Base-by-base conservation (phyloP, 2,888 invertebrate genomes). In the Cyclophora punctaria region DNA sequence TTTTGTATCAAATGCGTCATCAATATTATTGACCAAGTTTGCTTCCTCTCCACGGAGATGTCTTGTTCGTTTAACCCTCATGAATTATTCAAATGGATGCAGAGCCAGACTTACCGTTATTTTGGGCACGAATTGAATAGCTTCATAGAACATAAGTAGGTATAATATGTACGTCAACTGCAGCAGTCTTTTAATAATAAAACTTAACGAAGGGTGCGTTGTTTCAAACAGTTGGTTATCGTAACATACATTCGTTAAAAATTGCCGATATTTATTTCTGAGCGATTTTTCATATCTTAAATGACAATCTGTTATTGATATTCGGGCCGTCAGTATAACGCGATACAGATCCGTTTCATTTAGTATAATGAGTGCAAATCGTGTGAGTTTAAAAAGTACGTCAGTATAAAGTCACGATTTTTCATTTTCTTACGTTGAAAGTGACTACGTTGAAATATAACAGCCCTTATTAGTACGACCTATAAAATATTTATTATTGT, bases 61-160 rank as follows among this genome's bases (percentile, higher is more conserved):
- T 70, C 68, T 69, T 69, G 71, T 70, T 70, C 75, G 69, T 73
- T 78, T 77, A 73, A 66, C 67, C 67, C 71, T 71, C 62, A 73
- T 79, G 76, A 75, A 78, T 77, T 56, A 77, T 79, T 76, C 73
- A 78, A 57, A 52, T 53, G 62, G 58, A 57, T 67, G 66, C 69
- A 69, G 66, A 69, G 61, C 66, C 63, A 66, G 64, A 69, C 67
- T 68, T 65, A 20, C 20, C 68, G 61, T 73, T 74, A 74, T 67
- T 20, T 20, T 1, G 20, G 20, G 20, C 20, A 20, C 58, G 66
- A 67, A 67, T 71, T 67, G 66, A 68, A 65, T 63, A 56, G 57
- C 67, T 57, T 66, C 58, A 65, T 59, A 64, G 69, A 64, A 71
- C 56, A 57, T 61, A 62, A 52, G 60, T 61, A 62, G 62, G 53